phyloP scores from a whole-genome alignment of 2,797 vertebrate species.

The Carapus acus region DNA sequence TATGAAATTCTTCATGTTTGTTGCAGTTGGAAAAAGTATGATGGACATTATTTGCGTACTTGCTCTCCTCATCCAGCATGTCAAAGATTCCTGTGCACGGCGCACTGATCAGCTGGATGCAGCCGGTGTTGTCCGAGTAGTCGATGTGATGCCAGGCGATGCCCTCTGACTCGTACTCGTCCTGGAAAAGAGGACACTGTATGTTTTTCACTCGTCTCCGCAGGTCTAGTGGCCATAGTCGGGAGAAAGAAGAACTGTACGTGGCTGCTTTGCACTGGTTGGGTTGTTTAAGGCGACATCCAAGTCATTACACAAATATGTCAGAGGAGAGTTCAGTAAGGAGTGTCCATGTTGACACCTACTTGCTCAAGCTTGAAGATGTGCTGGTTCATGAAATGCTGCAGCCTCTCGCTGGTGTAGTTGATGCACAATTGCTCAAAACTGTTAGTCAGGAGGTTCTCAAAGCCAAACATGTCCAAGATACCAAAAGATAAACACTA shows the following conservation, averaged over 20 bases:
- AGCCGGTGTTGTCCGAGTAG: slow-evolving; percentile 85
- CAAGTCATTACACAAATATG: too few relatives aligned
- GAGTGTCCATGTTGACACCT: slow-evolving; percentile 13
- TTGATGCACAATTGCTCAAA: slow-evolving; percentile 99
- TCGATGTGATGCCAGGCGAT: slow-evolving; percentile 87
- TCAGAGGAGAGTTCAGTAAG: not conserved
- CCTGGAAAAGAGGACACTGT: slow-evolving; percentile 64
- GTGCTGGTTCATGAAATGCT: slow-evolving; percentile 88
- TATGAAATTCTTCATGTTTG: too few relatives aligned
- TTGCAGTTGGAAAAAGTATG: too few relatives aligned
- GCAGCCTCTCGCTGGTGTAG: slow-evolving; percentile 88
- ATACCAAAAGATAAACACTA: slow-evolving; percentile 90
- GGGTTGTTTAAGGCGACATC: too few relatives aligned
- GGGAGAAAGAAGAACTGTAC: too few relatives aligned
- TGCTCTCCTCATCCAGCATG: slow-evolving; percentile 89
- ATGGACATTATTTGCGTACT: slow-evolving; percentile 63
- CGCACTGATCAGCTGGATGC: slow-evolving; percentile 87
- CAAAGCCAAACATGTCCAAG: slow-evolving; percentile 95
- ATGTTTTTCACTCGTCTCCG: slow-evolving; percentile 4
- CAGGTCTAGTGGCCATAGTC: too few relatives aligned
- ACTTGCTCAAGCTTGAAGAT: slow-evolving; percentile 91
- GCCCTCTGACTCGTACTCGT: slow-evolving; percentile 86
- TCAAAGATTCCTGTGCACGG: slow-evolving; percentile 85
- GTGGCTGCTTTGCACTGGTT: too few relatives aligned
- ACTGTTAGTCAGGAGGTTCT: slow-evolving; percentile 87